Percentiles rank a stretch among this genome's conserved stretches.
Conservation (phyloP, 2,888 invertebrate genomes). For the Melieria crassipennis region DNA sequence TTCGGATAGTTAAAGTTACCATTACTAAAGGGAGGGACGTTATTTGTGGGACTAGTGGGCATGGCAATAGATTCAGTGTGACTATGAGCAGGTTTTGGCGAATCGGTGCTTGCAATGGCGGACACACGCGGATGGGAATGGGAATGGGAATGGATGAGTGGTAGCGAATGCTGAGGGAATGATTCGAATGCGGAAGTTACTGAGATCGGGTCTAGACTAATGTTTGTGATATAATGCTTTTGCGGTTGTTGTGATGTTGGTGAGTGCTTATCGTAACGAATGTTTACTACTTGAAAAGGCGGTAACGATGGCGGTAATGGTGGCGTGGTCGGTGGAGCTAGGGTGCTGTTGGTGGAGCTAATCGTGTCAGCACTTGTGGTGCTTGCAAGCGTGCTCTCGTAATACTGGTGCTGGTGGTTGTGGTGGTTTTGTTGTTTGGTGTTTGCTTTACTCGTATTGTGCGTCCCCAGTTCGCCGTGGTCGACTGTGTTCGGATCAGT, state of each 20-base stretch:
- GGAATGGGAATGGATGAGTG: background rate
- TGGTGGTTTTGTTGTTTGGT: slow-evolving; percentile 32
- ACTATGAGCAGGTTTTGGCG: background rate
- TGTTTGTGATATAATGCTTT: background rate
- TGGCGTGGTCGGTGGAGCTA: slow-evolving; percentile 19
- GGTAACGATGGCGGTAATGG: slow-evolving; percentile 9
- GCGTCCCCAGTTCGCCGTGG: no score
- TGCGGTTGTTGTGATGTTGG: background rate
- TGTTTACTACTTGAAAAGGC: background rate
- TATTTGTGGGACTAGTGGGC: slow-evolving; percentile 23
- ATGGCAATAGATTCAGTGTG: slow-evolving; percentile 6
- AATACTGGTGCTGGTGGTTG: slow-evolving; percentile 36
- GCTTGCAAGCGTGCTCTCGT: slow-evolving; percentile 32
- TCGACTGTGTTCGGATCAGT: no score
- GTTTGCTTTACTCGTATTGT: slow-evolving; percentile 22
- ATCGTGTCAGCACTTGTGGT: slow-evolving; percentile 26
- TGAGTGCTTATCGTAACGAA: slow-evolving; percentile 1
- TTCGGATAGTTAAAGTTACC: slow-evolving; percentile 52
- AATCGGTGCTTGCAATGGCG: background rate
- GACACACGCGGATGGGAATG: background rate
- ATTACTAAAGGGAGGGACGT: slow-evolving; percentile 42
- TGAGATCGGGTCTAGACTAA: background rate
- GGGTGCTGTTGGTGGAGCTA: slow-evolving; percentile 19
- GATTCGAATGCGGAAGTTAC: background rate
- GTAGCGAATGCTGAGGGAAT: background rate